Evolutionary conservation across 2,888 invertebrate genomes (phyloP), one percentile per base, ranked within the genome.

Genomic region (Altica lythri): DNA sequence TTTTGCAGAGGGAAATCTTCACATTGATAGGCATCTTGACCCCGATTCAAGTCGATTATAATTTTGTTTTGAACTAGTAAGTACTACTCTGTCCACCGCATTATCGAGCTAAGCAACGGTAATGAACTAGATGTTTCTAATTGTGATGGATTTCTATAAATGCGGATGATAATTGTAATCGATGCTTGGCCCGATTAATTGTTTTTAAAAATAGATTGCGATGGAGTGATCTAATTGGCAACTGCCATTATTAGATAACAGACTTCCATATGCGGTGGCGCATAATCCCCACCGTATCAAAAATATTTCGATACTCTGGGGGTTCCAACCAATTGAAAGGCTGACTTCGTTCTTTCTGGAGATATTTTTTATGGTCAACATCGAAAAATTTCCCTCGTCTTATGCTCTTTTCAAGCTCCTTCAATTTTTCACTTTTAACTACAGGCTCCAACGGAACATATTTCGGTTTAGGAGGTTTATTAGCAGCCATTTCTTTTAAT

Each of bases 1-100:
- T 90, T 75, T 89, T 85, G 76, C 90, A 90, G 73, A 85, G 87
- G 66, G 75, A 75, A 50, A 76, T 72, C 61, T 76, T 76, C 18
- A 74, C 72, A 62, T 74, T 75, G 52, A 76, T 69, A 6, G 73
- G 71, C 75, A 75, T 75, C 42, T 56, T 55, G 53, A 35, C 30
- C 32, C 50, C 19, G 45, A 25, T 51, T 44, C 44, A 56, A 44
- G 38, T 48, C 46, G 55, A 53, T 49, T 43, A 45, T 55, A 48
- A 49, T n/a, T n/a, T n/a, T n/a, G n/a, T n/a, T n/a, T 42, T 42
- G 53, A 52, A 57, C 64, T 62, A 61, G 30, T 49, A 42, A 34
- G 44, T 59, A 60, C 64, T 66, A 66, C 61, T 62, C 37, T 51
- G 63, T 63, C 52, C 57, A 62, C 60, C 62, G 57, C 60, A 55